Evolutionary conservation across 2,797 vertebrate genomes (phyloP), one percentile per base, ranked within the genome.

Genomic region (Jordanella pulchra): DNA sequence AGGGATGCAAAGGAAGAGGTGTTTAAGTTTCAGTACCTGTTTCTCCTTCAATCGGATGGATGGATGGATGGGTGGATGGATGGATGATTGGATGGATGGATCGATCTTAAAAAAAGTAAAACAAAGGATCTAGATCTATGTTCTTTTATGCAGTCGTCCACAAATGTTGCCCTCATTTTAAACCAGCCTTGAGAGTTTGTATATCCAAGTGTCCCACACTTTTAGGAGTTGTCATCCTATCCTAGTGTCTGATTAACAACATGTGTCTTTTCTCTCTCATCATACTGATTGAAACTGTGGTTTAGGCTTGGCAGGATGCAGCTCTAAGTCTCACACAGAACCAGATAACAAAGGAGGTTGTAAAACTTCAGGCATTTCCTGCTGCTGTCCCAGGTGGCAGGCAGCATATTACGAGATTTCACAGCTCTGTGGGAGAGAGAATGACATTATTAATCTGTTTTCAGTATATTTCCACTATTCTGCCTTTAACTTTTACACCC

Each of bases 281-380:
- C 9, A 56, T 30, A 25, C 61, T 74, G 39, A 66, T 73, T 77
- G 23, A 82, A 65, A 67, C 54, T 2, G 67, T 69, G 60, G 82
- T 65, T 23, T n/a, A 84, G 65, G 67, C 80, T 78, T 80, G 84
- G 86, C 90, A 89, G 86, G 90, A 91, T 80, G 80, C 83, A 83
- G 76, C 54, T 51, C 81, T 51, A 47, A 55, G 77, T 84, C 81
- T 80, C 76, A 21, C 81, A 85, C 81, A 84, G 84, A 92, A 86
- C 88, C 91, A 82, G 92, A 94, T 94, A 89, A 93, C 91, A 93
- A 89, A 68, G 91, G 88, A 91, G 90, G 92, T 87, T 90, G 91
- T 89, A 89, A 86, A 88, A 90, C 92, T 90, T 28, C 63, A 91
- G 93, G 92, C 92, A 92, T 93, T 94, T 95, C 93, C 93, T 93